These are phyloP conservation scores for Orgyia antiqua DNA, from an alignment of 2,888 invertebrate species.

Conservation along the genomic window DNA sequence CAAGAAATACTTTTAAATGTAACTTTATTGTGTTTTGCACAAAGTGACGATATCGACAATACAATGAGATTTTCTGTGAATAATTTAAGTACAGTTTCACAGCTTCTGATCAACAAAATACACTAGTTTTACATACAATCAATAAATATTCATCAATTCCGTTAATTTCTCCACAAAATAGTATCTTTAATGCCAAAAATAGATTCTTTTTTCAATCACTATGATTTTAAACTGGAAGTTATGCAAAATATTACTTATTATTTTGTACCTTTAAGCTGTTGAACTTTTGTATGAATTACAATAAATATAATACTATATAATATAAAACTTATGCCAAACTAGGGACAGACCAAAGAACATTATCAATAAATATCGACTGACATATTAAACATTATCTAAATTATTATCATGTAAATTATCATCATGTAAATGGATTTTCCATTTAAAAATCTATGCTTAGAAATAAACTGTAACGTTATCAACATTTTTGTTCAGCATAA, in stretches of 20 bases:
- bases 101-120: slow-evolving; percentile 66
- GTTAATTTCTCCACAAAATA: slow-evolving; percentile 48
- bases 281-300: slow-evolving; percentile 15
- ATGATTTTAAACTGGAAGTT: slow-evolving; percentile 24
- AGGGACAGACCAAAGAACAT: too few relatives aligned
- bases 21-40: slow-evolving; percentile 69
- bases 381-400: too few relatives aligned
- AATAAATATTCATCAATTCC: slow-evolving; percentile 52
- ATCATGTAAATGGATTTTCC: too few relatives aligned
- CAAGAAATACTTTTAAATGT: slow-evolving; percentile 25
- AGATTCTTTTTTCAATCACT: slow-evolving; percentile 28
- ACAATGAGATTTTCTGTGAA: slow-evolving; percentile 68
- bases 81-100: slow-evolving; percentile 74
- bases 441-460: too few relatives aligned
- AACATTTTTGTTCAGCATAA: too few relatives aligned
- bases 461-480: too few relatives aligned
- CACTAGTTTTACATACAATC: slow-evolving; percentile 40
- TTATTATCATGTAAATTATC: too few relatives aligned
- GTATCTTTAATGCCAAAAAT: slow-evolving; percentile 52
- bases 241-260: slow-evolving; percentile 26
- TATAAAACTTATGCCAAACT: too few relatives aligned
- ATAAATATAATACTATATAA: too few relatives aligned
- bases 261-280: slow-evolving; percentile 31
- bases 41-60: slow-evolving; percentile 67
- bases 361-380: too few relatives aligned